A percentile compares a stretch with the other conserved stretches of the same genome.
phyloP scores from a whole-genome alignment of 2,113 vertebrate species.

The Eubucco bourcierii region DNA sequence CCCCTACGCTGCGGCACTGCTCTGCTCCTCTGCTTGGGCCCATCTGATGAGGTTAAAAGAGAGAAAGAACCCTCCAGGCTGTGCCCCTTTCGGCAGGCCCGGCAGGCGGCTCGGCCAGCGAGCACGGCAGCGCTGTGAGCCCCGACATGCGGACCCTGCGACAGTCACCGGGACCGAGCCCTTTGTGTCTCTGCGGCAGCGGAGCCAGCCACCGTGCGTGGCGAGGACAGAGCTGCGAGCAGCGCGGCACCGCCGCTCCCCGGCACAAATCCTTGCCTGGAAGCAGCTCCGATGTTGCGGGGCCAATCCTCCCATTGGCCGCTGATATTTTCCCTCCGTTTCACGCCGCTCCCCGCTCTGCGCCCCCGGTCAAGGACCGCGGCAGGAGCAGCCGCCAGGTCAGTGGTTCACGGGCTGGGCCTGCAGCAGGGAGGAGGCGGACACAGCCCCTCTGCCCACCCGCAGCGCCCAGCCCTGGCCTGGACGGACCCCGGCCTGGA shows the following conservation, averaged over 20 bases:
- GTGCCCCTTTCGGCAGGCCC: neutral
- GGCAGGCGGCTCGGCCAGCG: neutral
- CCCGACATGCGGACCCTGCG: accelerated
- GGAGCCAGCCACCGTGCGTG: neutral
- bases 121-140: accelerated
- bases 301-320: neutral
- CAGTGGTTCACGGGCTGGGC: neutral
- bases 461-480: neutral
- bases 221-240: neutral
- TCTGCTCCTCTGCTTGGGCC: accelerated
- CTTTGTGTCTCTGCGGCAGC: neutral
- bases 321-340: neutral
- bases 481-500: neutral
- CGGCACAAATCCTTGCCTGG: neutral
- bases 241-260: neutral
- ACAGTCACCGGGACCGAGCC: neutral
- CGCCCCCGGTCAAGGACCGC: neutral
- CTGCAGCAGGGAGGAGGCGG: neutral
- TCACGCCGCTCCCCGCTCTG: neutral
- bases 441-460: neutral
- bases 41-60: accelerated
- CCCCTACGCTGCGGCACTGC: accelerated
- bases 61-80: neutral
- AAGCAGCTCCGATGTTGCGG: neutral
- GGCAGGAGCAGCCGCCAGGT: neutral